phyloP scores from a whole-genome alignment of 2,113 vertebrate species.

The Promerops cafer region DNA sequence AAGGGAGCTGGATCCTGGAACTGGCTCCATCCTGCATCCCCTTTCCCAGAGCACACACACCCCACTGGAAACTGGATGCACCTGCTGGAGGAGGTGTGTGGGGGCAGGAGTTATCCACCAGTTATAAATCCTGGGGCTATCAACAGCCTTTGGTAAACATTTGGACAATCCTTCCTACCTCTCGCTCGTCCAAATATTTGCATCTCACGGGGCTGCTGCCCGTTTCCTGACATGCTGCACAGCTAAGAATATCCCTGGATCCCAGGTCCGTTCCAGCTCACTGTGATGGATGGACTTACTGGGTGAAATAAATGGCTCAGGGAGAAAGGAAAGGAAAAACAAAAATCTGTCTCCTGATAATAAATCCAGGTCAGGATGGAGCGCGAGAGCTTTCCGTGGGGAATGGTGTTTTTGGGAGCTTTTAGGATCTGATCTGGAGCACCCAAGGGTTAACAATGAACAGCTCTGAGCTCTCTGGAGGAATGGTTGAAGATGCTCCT shows the following conservation, averaged over 20 bases:
- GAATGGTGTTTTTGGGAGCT: neutral
- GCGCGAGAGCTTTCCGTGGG: neutral
- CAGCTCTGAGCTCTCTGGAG: neutral
- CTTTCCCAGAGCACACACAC: neutral
- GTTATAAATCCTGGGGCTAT: constrained; percentile 46
- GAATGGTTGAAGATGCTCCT: neutral
- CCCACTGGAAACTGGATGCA: constrained; percentile 8
- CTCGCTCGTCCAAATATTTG: constrained; percentile 64
- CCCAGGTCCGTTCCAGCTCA: neutral
- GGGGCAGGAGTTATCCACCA: neutral
- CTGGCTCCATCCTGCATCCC: neutral
- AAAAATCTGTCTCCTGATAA: neutral
- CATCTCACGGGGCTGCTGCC: constrained; percentile 23
- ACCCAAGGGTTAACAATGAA: neutral
- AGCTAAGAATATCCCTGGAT: constrained; percentile 16
- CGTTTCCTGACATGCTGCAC: constrained; percentile 33
- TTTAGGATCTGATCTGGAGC: neutral
- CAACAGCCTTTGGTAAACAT: constrained; percentile 51
- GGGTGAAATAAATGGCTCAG: neutral
- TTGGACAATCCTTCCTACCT: constrained; percentile 61
- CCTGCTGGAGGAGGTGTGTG: constrained; percentile 28
- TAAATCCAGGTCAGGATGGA: constrained; percentile 21
- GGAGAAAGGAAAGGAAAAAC: neutral
- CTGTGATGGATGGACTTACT: neutral
- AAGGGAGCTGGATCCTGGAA: neutral